Base-by-base conservation (phyloP, 1,140 invertebrate species). In the Aphelenchoides avenae region DNA sequence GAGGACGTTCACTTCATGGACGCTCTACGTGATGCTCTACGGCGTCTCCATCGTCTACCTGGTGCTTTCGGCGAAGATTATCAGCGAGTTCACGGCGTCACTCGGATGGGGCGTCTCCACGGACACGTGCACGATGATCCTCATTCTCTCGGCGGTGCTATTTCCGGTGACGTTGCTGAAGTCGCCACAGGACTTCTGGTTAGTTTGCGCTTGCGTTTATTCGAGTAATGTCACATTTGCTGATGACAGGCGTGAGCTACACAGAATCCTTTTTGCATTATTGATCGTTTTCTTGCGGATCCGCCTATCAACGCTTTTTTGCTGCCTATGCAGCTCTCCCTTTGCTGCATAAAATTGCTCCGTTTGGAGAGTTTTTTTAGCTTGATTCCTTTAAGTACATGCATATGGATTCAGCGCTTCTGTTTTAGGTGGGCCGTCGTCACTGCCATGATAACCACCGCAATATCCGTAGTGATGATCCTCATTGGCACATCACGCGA, bases 41-140 rank as follows among this genome's bases (percentile, higher is more conserved):
- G 66, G 68, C 5, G 66, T 68, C 33, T 34, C 62, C 24, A 52
- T 70, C n/a, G 66, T 69, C n/a, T 69, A 71, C 29, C 26, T 69
- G 27, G 41, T 72, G 24, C 56, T 69, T 9, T 70, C 66, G 4
- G 51, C 69, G 3, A 58, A 61, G 44, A 69, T 69, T 26, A 57
- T 69, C 15, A 67, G 49, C 31, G 63, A 72, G 33, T 44, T 69
- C 7, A 29, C 50, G 5, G 18, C 46, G 13, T 71, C 68, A 7
- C 30, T 57, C 15, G 30, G 15, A 9, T 37, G 42, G 20, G 44
- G 42, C 39, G 15, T 41, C 20, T 37, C 49, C 24, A 30, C 72
- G 15, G 61, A 61, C 4, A 33, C 27, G 7, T 69, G 66, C 51
- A 9, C 18, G 13, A 69, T 61, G 63, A 33, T 73, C n/a, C 11